These are phyloP conservation scores for Cecropterus lyciades DNA, from an alignment of 1,140 invertebrate genomes.

Conservation along the genomic window DNA sequence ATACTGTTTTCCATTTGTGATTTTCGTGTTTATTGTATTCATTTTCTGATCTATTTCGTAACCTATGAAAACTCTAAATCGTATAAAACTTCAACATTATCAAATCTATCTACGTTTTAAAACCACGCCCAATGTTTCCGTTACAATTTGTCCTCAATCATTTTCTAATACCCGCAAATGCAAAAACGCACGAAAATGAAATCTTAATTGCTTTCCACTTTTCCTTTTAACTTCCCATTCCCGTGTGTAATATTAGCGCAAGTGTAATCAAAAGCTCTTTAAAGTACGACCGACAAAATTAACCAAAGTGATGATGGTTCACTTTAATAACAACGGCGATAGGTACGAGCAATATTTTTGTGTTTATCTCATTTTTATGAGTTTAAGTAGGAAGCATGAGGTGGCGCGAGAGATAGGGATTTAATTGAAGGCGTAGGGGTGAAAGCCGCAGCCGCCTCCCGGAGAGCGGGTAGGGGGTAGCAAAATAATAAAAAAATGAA, in stretches of 20 bases:
- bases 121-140: too few relatives aligned
- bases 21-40: not conserved
- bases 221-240: not conserved
- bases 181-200: not conserved
- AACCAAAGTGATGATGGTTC: slow-evolving; percentile 49
- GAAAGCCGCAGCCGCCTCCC: slow-evolving; percentile 56
- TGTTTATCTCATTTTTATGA: slow-evolving; percentile 83
- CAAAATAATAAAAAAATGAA: slow-evolving; percentile 78
- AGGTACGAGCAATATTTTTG: slow-evolving; percentile 76
- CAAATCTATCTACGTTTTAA: too few relatives aligned
- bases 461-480: slow-evolving; percentile 52
- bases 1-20: not conserved
- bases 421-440: slow-evolving; percentile 78
- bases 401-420: slow-evolving; percentile 77
- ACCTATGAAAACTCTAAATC: too few relatives aligned
- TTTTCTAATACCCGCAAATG: too few relatives aligned
- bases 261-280: slow-evolving; percentile 24
- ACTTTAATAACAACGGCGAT: slow-evolving; percentile 68
- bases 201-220: not conserved
- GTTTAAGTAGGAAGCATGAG: slow-evolving; percentile 79
- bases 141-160: too few relatives aligned
- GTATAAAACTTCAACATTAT: too few relatives aligned
- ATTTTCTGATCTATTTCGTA: not conserved
- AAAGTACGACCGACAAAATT: slow-evolving; percentile 41
- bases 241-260: slow-evolving; percentile 7